Evolutionary conservation across 2,797 vertebrate genomes (phyloP), one percentile per base, ranked within the genome.

Genomic region (Gobionotothen gibberifrons): DNA sequence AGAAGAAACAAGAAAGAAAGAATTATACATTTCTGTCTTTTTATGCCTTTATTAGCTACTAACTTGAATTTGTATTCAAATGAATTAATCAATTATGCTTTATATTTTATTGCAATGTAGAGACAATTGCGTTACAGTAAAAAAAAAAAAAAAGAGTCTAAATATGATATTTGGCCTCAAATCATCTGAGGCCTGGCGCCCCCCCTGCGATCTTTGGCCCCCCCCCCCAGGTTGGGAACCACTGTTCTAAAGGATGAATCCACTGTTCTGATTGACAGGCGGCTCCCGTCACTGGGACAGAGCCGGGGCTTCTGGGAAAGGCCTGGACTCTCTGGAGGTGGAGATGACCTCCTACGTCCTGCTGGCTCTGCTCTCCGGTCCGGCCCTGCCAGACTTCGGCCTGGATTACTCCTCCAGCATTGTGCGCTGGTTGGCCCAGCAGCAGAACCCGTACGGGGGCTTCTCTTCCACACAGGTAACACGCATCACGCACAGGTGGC

Each of bases 381-480:
- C 96, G 0, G 1, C 64, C 14, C 32, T 84, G 29, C 78, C 82
- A 0, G 74, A 49, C 3, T 92, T 96, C 42, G 93, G 93, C 0
- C 43, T 95, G 57, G 91, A 87, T 11, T 94, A 95, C 36, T 26
- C 85, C 7, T 83, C 93, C 1, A 42, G 70, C 6, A 83, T 96
- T 4, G 93, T 96, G 17, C 88, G 76, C 62, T 96, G 96, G 96
- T 90, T 98, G 5, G 36, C 79, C 40, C 93, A 93, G 42, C 94
- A 96, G 44, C 95, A 95, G 90, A 97, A 96, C 69, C 84, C 95
- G 0, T 95, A 90, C 0, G 96, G 96, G 0, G 96, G 96, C 2
- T 98, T 97, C 90, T 92, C 94, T 5, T 98, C 97, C 65, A 97
- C 95, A 11, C 97, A 98, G 95, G 97, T 97, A 69, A 10, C 36